phyloP scores from a whole-genome alignment of 2,797 vertebrate genomes.

The Antrozous pallidus region DNA sequence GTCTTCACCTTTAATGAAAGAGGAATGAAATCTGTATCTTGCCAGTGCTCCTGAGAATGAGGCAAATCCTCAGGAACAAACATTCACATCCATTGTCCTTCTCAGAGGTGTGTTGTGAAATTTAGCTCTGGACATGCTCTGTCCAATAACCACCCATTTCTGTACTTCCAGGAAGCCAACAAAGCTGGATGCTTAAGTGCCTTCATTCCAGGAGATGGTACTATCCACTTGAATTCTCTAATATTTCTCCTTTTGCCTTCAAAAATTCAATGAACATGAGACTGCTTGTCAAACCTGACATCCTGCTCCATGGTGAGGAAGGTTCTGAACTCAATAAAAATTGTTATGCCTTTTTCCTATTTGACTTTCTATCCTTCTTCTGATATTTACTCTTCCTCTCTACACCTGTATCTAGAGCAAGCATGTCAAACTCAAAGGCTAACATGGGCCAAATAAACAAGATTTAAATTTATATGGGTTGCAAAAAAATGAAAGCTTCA shows the following conservation, averaged over 20 bases:
- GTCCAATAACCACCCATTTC: constrained; percentile 48
- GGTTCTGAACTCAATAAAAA: background rate
- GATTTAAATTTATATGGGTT: too few relatives aligned
- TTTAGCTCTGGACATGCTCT: constrained; percentile 41
- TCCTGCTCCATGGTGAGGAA: background rate
- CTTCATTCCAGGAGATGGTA: constrained; percentile 42
- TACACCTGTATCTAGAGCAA: background rate
- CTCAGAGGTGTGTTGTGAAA: constrained; percentile 10
- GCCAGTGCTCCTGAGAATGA: background rate
- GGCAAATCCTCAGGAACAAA: background rate
- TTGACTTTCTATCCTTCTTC: background rate
- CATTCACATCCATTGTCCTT: constrained; percentile 41
- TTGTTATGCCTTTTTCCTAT: constrained; percentile 17
- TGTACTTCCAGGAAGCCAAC: constrained; percentile 20
- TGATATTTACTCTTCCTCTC: background rate
- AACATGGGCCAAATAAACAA: too few relatives aligned
- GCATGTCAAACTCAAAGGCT: too few relatives aligned
- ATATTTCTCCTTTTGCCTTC: constrained; percentile 49
- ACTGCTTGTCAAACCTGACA: constrained; percentile 29
- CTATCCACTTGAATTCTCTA: background rate
- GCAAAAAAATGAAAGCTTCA: too few relatives aligned
- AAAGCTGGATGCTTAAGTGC: background rate
- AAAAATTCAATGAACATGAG: background rate
- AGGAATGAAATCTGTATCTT: background rate
- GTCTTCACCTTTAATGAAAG: constrained; percentile 36